A percentile compares a stretch with the other conserved stretches of the same genome.
Conservation (phyloP, 1,140 invertebrate genomes). For the Pseudomyrmex sp. region DNA sequence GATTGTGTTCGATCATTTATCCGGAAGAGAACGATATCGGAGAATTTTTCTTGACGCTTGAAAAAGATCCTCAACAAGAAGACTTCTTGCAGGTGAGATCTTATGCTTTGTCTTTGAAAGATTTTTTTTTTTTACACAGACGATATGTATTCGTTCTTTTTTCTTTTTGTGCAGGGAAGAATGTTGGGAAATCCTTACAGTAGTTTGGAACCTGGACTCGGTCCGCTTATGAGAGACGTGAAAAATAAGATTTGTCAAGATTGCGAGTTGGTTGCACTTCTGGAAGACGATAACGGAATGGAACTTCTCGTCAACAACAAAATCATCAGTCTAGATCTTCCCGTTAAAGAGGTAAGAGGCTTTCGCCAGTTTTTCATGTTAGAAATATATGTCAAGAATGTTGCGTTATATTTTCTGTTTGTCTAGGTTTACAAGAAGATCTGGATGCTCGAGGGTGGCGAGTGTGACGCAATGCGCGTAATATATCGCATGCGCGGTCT, state of each 20-base stretch:
- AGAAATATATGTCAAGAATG: neutral
- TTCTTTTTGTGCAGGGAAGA: constrained; percentile 88
- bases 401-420: neutral
- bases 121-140: constrained; percentile 6
- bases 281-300: constrained; percentile 99
- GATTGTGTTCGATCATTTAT: constrained; percentile 98
- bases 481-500: constrained; percentile 99
- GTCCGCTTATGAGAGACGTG: constrained; percentile 98
- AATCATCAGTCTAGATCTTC: constrained; percentile 98
- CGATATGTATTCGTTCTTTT: constrained; percentile 7
- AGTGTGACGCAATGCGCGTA: constrained; percentile 98
- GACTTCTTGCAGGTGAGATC: constrained; percentile 94
- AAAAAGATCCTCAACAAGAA: constrained; percentile 99
- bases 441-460: constrained; percentile 94
- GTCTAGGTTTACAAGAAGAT: constrained; percentile 89
- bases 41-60: constrained; percentile 98
- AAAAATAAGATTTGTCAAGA: constrained; percentile 99
- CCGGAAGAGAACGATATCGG: constrained; percentile 98
- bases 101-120: neutral
- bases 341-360: constrained; percentile 93
- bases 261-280: constrained; percentile 97
- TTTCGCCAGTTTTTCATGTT: constrained; percentile 26
- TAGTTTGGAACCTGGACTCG: constrained; percentile 95
- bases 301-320: constrained; percentile 99
- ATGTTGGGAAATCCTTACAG: constrained; percentile 99